A percentile compares a stretch with the other conserved stretches of the same genome.
Evolutionary conservation across 1,140 invertebrate genomes (phyloP).

Genomic region (Drosophila funebris): DNA sequence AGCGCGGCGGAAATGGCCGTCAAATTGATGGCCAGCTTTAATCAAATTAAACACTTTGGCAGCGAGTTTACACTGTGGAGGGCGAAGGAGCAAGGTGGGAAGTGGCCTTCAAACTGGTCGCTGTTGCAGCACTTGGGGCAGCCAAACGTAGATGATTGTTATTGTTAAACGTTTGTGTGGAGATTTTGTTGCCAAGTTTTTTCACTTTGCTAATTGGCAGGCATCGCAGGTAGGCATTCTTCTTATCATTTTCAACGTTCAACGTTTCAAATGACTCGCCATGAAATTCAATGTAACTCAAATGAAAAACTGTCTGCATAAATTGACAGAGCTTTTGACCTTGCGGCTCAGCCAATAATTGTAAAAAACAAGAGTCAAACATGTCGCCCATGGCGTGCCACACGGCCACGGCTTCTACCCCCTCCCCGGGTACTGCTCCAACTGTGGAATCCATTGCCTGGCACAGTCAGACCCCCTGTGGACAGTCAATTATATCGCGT

Average conservation of each 20-base stretch:
- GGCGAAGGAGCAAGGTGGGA: not conserved
- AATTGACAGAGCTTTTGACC: slow-evolving; percentile 48
- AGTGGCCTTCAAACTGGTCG: not conserved
- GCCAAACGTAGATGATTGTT: not conserved
- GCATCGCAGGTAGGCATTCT: too few relatives aligned
- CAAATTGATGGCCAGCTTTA: slow-evolving; percentile 58
- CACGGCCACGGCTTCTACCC: not conserved
- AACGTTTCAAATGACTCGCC: not conserved
- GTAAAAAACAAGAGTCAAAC: slow-evolving; percentile 29
- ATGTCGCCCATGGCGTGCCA: slow-evolving; percentile 37
- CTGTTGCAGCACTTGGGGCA: not conserved
- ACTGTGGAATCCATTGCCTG: slow-evolving; percentile 7
- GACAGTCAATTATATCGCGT: slow-evolving; percentile 72
- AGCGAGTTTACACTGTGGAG: slow-evolving; percentile 8
- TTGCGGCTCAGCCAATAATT: slow-evolving; percentile 32
- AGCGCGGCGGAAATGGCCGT: slow-evolving; percentile 36
- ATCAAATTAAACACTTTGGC: slow-evolving; percentile 57
- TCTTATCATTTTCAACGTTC: not conserved
- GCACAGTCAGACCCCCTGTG: slow-evolving; percentile 17
- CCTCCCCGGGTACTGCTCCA: not conserved
- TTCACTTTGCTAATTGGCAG: slow-evolving; percentile 34
- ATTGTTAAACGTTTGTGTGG: not conserved
- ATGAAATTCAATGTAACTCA: slow-evolving; percentile 36
- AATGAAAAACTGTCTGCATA: slow-evolving; percentile 46
- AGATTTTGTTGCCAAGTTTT: slow-evolving; percentile 41